A percentile compares a stretch with the other conserved stretches of the same genome.
These are phyloP conservation scores for Phylloscopus collybita DNA, from an alignment of 2,797 vertebrate species.

Conservation along the genomic window DNA sequence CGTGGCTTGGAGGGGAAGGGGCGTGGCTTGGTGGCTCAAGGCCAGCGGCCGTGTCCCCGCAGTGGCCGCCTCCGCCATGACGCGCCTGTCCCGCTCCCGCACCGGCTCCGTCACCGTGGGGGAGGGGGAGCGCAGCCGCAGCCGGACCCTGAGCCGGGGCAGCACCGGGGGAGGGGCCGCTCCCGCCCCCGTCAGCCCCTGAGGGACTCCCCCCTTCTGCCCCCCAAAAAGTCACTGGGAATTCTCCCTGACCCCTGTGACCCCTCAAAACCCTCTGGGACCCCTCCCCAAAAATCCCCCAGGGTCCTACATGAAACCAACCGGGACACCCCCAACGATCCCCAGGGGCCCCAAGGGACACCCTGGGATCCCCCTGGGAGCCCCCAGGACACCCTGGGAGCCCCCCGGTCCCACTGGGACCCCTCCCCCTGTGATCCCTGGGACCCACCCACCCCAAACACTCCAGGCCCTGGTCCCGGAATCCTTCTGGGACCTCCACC, in stretches of 20 bases:
- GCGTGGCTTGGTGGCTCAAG: too few species aligned
- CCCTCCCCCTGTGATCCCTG: too few species aligned
- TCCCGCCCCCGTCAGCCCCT: background rate
- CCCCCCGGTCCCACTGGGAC: background rate
- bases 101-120: background rate
- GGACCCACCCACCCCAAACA: background rate
- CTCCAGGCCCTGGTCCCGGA: background rate
- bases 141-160: too few species aligned
- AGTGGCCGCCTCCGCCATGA: background rate
- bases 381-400: background rate
- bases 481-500: background rate
- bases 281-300: too few species aligned
- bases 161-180: too few species aligned
- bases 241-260: too few species aligned
- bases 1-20: too few species aligned
- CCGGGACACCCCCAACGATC: too few species aligned
- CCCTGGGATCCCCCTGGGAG: too few species aligned
- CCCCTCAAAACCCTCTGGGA: too few species aligned
- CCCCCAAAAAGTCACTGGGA: background rate
- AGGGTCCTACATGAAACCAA: too few species aligned
- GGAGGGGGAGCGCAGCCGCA: background rate
- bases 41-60: background rate
- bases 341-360: too few species aligned
- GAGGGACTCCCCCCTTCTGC: background rate
- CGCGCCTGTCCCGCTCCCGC: background rate